Evolutionary conservation across 2,888 invertebrate species (phyloP), one percentile per base, ranked within the genome.

Genomic region (Drosophila dives): DNA sequence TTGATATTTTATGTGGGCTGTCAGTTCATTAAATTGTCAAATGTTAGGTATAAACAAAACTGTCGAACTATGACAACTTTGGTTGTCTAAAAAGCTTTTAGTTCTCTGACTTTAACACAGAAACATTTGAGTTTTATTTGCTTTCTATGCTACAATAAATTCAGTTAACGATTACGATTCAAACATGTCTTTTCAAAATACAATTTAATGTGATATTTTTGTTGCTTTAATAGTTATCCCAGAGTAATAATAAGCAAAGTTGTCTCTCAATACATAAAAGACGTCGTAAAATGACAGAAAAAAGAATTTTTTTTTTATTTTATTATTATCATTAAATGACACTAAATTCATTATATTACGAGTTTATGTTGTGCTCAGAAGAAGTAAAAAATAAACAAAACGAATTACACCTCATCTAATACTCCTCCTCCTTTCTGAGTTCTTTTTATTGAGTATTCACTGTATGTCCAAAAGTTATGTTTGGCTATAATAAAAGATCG

Each of bases 1-100:
- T 80, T 74, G 69, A 64, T 67, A 63, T 80, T 86, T 83, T 65
- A 77, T 72, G 75, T 64, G 59, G 58, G 42, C 60, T 65, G 58
- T 10, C 56, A 42, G 32, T 36, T 64, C 74, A 70, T 83, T 74
- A 72, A 70, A 74, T 71, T 64, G 54, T 72, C 65, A 64, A 67
- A 60, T 53, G 12, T 66, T 71, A 48, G 58, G 33, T 79, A 58
- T 61, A 79, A 54, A 40, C 34, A 17, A 51, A 72, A 55, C 67
- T 72, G 32, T 45, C 6, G 12, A 33, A 11, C 32, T 29, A 20
- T 60, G 20, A 29, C 29, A 29, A 29, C 29, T 29, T 29, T 29
- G 60, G 36, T 10, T 42, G 51, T 20, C 6, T 1, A 33, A 51
- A 70, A 53, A 36, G 54, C 60, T 68, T 7, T 45, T 58, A 23